These are phyloP conservation scores for Hypocryptadius cinnamomeus DNA, from an alignment of 2,113 vertebrate species.

Conservation along the genomic window DNA sequence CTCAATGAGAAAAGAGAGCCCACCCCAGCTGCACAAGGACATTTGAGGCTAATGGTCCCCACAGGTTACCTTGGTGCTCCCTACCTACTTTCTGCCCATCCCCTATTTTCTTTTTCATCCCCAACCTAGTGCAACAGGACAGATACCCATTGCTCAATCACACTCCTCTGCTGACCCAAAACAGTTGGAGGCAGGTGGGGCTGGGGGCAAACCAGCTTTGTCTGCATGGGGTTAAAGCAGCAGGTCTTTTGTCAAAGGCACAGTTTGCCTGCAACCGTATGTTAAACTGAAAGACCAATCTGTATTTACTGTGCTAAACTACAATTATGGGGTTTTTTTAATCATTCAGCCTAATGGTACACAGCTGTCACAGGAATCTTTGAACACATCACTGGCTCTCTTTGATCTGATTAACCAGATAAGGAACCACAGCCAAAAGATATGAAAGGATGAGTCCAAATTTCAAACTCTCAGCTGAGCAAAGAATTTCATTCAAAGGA, in stretches of 20 bases:
- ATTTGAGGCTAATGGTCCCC: neutral
- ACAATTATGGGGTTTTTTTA: neutral
- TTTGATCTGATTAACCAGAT: slow-evolving; percentile 33
- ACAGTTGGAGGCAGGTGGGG: neutral
- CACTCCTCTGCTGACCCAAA: neutral
- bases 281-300: neutral
- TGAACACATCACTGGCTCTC: slow-evolving; percentile 10
- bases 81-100: neutral
- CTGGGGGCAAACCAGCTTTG: neutral
- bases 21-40: fast-evolving
- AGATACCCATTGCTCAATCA: fast-evolving
- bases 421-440: slow-evolving; percentile 22
- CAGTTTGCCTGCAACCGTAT: neutral
- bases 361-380: slow-evolving; percentile 40
- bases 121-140: neutral
- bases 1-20: neutral
- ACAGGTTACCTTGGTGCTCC: neutral
- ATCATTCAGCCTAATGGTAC: slow-evolving; percentile 18
- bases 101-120: neutral
- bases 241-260: neutral
- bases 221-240: neutral
- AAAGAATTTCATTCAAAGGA: neutral
- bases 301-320: neutral
- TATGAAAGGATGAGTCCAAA: slow-evolving; percentile 12
- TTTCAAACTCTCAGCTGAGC: slow-evolving; percentile 22